These are phyloP conservation scores for Notarius lentiginosus DNA, from an alignment of 2,113 vertebrate species.

Conservation along the genomic window DNA sequence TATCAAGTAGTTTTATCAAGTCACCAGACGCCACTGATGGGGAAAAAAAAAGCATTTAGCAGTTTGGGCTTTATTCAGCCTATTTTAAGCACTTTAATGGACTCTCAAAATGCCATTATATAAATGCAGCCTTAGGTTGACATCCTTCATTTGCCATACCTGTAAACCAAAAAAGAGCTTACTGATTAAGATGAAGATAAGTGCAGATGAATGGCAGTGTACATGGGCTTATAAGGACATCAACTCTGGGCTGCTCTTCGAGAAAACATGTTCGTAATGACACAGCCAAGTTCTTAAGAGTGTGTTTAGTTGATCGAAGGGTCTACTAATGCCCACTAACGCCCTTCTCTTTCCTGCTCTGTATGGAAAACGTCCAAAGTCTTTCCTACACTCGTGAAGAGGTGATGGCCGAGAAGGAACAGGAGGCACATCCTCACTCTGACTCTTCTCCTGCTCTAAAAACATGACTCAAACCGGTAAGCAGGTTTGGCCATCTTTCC, in stretches of 20 bases:
- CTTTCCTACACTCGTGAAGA: neutral
- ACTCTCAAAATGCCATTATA: neutral
- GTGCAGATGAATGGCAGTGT: neutral
- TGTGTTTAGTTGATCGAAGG: conserved; percentile 43
- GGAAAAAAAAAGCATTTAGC: neutral
- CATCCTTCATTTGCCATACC: conserved; percentile 12
- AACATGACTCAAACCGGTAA: conserved; percentile 30
- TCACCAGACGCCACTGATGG: neutral
- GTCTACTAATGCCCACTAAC: conserved; percentile 34
- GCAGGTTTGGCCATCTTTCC: neutral
- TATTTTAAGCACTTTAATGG: conserved; percentile 26
- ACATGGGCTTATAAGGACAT: conserved; percentile 38
- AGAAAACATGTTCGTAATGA: neutral
- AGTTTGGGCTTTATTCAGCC: neutral
- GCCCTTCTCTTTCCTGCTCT: conserved; percentile 1
- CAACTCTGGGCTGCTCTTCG: neutral
- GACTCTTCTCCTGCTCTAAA: neutral
- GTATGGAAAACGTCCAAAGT: conserved; percentile 21
- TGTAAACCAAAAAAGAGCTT: neutral
- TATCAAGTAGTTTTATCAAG: neutral
- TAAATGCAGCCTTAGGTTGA: neutral
- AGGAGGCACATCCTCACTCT: neutral
- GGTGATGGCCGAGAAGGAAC: neutral
- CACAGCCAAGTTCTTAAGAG: conserved; percentile 11
- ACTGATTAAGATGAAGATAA: conserved; percentile 27